Base-by-base conservation (phyloP, 2,797 vertebrate genomes). In the Catostomus latipinnis region DNA sequence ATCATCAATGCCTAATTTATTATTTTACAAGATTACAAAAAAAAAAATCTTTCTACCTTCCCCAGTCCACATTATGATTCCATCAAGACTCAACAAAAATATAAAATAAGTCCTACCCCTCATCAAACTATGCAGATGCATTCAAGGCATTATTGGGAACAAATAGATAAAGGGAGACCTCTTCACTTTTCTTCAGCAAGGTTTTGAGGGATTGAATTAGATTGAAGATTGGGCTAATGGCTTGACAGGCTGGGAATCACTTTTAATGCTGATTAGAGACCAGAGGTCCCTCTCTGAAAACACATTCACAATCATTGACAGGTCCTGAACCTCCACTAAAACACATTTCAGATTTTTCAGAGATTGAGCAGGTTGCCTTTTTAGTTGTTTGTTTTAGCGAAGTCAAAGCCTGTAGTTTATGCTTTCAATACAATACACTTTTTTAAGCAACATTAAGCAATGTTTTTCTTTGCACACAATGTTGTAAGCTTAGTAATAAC, bases 11-110 rank as follows among this genome's bases (percentile, higher is more conserved):
- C 92, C 84, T 87, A 90, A 88, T 85, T 89, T 62, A 90, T 86
- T 85, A 87, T 90, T 91, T 91, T 90, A 94, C 90, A 91, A 90
- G 93, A 92, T 93, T 95, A 95, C 92, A 95, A 95, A 91, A 95
- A 88, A 88, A 84, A 88, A 86, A 90, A 86, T 89, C 81, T 88
- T 85, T 89, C 82, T 85, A 87, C 87, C 79, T 69, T 81, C 76
- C 85, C 81, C 43, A 76, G 85, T 84, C 85, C 74, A 83, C 78
- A 85, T 81, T 83, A 83, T 77, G 77, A 86, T 82, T 81, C 68
- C 62, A 77, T 81, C 45, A 85, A 80, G 86, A 85, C 61, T 52
- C 76, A 61, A 84, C 75, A 85, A 14, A 79, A 82, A 80, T 50
- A 82, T 73, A 61, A 62, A 74, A 69, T 74, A 22, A 82, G 49